Conservation (phyloP, 2,113 vertebrate genomes). For the Pyxicephalus adspersus region DNA sequence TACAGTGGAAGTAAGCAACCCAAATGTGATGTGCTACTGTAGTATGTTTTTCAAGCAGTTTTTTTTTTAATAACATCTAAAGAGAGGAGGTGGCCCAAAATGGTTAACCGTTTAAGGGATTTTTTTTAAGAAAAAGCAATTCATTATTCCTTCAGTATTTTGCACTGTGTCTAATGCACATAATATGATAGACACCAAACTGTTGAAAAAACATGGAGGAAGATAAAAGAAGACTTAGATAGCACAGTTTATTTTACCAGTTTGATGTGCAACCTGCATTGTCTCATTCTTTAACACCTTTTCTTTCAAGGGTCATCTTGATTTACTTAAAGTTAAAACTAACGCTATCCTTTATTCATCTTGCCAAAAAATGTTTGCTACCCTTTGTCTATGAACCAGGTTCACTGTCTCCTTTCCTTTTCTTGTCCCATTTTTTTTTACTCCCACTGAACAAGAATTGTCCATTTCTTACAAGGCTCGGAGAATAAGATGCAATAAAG, state of each 20-base stretch:
- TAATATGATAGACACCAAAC: neutral
- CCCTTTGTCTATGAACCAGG: conserved; percentile 31
- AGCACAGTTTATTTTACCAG: neutral
- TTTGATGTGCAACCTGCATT: conserved; percentile 38
- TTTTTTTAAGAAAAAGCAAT: too few species aligned
- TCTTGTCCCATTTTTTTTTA: neutral
- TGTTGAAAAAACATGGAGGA: neutral
- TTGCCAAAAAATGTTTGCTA: conserved; percentile 35
- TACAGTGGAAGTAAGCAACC: too few species aligned
- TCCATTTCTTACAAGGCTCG: conserved; percentile 38
- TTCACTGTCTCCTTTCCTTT: conserved; percentile 11
- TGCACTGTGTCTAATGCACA: neutral
- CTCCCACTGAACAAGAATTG: conserved; percentile 10
- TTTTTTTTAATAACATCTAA: too few species aligned
- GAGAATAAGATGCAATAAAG: conserved; percentile 49
- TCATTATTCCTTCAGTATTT: too few species aligned
- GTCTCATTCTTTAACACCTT: conserved; percentile 12
- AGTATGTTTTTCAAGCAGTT: too few species aligned
- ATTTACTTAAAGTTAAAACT: conserved; percentile 6
- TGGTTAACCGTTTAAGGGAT: too few species aligned
- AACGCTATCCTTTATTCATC: neutral
- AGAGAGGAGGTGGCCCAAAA: too few species aligned
- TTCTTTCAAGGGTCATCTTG: conserved; percentile 2
- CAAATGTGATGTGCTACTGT: too few species aligned
- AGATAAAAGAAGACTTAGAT: neutral